A percentile compares a stretch with the other conserved stretches of the same genome.
Evolutionary conservation across 2,113 vertebrate species (phyloP).

Genomic region (Panurus biarmicus): DNA sequence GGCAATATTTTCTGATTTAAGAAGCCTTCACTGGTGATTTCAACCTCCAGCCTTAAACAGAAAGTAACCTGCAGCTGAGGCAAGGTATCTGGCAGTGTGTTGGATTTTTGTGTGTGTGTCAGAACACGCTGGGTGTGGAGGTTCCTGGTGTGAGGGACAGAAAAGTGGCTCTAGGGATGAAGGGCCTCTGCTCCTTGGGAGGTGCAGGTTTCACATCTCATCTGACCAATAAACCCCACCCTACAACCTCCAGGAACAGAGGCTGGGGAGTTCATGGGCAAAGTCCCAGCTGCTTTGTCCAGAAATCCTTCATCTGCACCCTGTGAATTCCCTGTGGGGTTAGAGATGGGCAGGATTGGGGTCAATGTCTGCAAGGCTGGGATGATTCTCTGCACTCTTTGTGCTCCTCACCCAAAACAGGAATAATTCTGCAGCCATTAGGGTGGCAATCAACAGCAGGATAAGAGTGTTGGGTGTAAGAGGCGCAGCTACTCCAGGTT

Average conservation of each 20-base stretch:
- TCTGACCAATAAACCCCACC: neutral
- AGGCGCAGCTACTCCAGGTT: neutral
- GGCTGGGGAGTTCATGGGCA: rapidly evolving
- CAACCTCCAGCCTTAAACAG: neutral
- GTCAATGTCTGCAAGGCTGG: neutral
- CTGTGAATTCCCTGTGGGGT: neutral
- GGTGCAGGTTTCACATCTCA: rapidly evolving
- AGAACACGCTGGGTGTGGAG: rapidly evolving
- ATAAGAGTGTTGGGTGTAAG: neutral
- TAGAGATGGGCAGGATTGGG: neutral
- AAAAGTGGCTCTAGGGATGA: rapidly evolving
- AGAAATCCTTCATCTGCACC: neutral
- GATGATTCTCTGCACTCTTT: neutral
- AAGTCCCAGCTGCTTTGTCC: neutral
- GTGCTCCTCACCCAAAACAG: neutral
- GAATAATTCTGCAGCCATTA: rapidly evolving
- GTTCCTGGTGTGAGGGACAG: neutral
- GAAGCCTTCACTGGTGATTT: neutral
- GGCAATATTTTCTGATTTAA: neutral
- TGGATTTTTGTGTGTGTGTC: neutral
- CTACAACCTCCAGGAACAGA: neutral
- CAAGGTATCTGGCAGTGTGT: rapidly evolving
- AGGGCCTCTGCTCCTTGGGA: too few species aligned
- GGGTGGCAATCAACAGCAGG: neutral
- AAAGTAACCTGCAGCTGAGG: neutral